A percentile compares a stretch with the other conserved stretches of the same genome.
Evolutionary conservation across 1,140 invertebrate species (phyloP).

Genomic region (Gryon sp.): DNA sequence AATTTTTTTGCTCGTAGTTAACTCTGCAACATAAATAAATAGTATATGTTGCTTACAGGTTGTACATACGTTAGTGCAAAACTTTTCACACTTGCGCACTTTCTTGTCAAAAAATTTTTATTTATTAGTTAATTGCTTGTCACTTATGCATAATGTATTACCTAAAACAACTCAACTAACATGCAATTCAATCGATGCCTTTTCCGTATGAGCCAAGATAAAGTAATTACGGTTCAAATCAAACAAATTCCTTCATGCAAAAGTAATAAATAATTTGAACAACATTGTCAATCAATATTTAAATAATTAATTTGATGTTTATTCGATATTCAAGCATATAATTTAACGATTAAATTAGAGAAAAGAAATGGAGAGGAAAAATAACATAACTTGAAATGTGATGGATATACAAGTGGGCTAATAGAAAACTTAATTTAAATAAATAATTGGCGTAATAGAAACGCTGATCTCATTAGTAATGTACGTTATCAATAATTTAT

Average conservation of each 20-base stretch:
- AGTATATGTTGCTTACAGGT: conserved; percentile 41
- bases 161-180: conserved; percentile 15
- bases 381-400: too few relatives aligned
- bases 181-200: conserved; percentile 6
- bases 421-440: too few relatives aligned
- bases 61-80: conserved; percentile 28
- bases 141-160: conserved; percentile 43
- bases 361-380: too few relatives aligned
- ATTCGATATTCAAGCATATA: too few relatives aligned
- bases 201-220: conserved; percentile 2
- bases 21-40: conserved; percentile 43
- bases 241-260: too few relatives aligned
- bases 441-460: conserved; percentile 18
- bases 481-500: conserved; percentile 21
- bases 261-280: too few relatives aligned
- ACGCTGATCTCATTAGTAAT: conserved; percentile 15
- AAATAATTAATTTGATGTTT: too few relatives aligned
- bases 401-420: too few relatives aligned
- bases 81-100: conserved; percentile 15
- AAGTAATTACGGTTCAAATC: too few relatives aligned
- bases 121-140: conserved; percentile 57
- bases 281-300: too few relatives aligned
- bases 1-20: conserved; percentile 29
- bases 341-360: too few relatives aligned
- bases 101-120: conserved; percentile 33